A percentile compares a stretch with the other conserved stretches of the same genome.
Conservation (phyloP, 1,140 invertebrate genomes). For the Drosophila sproati region DNA sequence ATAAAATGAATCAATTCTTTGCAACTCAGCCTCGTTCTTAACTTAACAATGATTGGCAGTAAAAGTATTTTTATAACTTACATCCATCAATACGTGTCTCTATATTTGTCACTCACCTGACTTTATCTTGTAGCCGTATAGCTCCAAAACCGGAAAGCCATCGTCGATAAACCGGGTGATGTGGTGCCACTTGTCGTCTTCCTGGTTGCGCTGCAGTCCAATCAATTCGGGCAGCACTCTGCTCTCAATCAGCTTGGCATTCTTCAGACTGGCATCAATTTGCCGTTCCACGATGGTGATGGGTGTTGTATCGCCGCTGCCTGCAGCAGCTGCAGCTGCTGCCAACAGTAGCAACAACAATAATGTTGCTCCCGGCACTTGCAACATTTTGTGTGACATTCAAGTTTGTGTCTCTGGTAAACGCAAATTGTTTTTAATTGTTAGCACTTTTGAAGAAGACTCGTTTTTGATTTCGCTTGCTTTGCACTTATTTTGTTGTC, state of each 20-base stretch:
- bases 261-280: conserved; percentile 77
- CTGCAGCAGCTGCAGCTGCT: conserved; percentile 27
- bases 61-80: no score
- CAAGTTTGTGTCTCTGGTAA: conserved; percentile 49
- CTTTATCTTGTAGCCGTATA: conserved; percentile 76
- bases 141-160: conserved; percentile 78
- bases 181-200: conserved; percentile 82
- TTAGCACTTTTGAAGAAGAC: conserved; percentile 58
- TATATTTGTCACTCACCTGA: conserved; percentile 61
- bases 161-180: conserved; percentile 80
- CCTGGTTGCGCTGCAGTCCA: conserved; percentile 62
- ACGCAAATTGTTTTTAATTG: conserved; percentile 72
- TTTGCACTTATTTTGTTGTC: conserved; percentile 29
- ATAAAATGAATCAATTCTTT: no score
- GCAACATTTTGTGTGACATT: conserved; percentile 79
- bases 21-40: no score
- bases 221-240: conserved; percentile 79
- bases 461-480: conserved; percentile 14
- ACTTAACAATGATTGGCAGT: no score
- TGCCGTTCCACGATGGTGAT: conserved; percentile 55
- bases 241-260: conserved; percentile 80
- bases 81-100: no score
- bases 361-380: conserved; percentile 72
- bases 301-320: conserved; percentile 31
- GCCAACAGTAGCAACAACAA: conserved; percentile 58